Evolutionary conservation across 2,888 invertebrate genomes (phyloP).

Genomic region (Mylabris sibirica): DNA sequence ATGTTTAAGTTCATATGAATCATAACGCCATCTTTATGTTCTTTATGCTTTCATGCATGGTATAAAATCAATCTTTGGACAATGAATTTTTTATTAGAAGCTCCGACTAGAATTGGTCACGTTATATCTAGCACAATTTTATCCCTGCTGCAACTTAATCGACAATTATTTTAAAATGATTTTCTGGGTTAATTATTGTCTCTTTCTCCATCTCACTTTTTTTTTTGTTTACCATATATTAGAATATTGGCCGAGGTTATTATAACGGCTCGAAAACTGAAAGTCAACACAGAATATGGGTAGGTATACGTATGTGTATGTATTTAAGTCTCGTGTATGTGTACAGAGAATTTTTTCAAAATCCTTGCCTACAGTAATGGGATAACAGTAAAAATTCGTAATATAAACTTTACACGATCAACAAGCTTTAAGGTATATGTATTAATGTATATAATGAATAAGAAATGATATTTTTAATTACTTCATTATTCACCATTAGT

Average conservation of each 20-base stretch:
- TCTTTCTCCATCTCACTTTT: not conserved
- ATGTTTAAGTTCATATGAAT: not conserved
- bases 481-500: conserved; percentile 35
- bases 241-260: conserved; percentile 47
- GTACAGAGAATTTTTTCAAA: conserved; percentile 53
- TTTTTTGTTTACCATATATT: conserved; percentile 45
- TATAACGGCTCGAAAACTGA: conserved; percentile 54
- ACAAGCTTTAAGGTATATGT: conserved; percentile 52
- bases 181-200: not conserved
- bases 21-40: conserved; percentile 7
- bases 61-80: conserved; percentile 48
- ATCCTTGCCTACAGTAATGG: conserved; percentile 57
- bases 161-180: too few species aligned
- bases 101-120: not conserved
- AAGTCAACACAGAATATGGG: conserved; percentile 50
- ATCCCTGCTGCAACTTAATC: not conserved
- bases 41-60: conserved; percentile 32
- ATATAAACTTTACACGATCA: conserved; percentile 59
- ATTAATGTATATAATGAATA: too few species aligned
- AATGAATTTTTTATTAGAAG: conserved; percentile 45
- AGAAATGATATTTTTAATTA: conserved; percentile 52
- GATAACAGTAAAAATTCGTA: conserved; percentile 59
- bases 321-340: too few species aligned
- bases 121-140: not conserved
- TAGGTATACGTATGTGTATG: conserved; percentile 55